phyloP scores from a whole-genome alignment of 2,113 vertebrate species.

The Dromiciops gliroides region DNA sequence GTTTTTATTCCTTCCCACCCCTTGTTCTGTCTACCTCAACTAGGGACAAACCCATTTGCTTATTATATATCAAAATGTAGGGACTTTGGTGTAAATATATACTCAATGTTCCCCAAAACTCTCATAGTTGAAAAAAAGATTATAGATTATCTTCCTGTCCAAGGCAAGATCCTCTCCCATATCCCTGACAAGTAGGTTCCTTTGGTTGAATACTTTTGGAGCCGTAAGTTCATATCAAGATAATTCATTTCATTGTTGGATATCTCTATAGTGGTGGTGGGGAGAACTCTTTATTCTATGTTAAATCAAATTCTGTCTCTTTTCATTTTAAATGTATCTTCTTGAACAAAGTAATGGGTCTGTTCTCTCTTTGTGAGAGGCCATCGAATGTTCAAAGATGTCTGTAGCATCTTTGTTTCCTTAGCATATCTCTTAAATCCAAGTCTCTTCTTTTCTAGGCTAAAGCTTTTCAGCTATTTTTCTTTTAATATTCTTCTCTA shows the following conservation, averaged over 20 bases:
- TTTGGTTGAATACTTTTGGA: neutral
- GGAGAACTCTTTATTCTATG: neutral
- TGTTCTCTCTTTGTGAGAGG: too few relatives aligned
- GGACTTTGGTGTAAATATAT: neutral
- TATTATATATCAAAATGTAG: neutral
- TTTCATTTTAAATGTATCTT: neutral
- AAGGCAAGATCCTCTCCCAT: neutral
- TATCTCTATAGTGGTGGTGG: neutral
- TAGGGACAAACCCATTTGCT: neutral
- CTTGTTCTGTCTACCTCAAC: neutral
- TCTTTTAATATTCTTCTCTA: too few relatives aligned
- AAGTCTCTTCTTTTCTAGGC: too few relatives aligned
- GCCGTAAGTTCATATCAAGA: too few relatives aligned
- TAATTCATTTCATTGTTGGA: neutral
- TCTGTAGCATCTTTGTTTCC: too few relatives aligned
- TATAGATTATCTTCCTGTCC: neutral
- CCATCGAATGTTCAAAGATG: too few relatives aligned
- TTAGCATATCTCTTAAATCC: too few relatives aligned
- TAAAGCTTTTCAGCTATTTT: too few relatives aligned
- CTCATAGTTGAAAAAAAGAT: neutral
- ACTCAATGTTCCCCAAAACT: neutral
- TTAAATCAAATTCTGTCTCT: neutral
- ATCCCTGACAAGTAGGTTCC: neutral
- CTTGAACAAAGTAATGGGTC: too few relatives aligned
- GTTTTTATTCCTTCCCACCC: neutral